Conservation (phyloP, 2,888 invertebrate genomes). For the Eupithecia dodoneata region DNA sequence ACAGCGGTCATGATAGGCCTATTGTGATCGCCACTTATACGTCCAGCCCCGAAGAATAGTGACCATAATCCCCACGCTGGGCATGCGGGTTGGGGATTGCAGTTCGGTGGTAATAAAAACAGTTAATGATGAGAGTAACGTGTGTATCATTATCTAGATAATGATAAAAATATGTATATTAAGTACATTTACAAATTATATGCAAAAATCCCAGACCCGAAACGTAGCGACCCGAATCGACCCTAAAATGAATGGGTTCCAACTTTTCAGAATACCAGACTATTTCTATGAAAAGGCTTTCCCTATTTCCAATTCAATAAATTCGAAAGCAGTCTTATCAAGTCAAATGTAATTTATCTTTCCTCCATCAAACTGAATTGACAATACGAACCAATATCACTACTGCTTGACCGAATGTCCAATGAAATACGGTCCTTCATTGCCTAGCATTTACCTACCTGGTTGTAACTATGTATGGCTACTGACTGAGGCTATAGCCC, state of each 20-base stretch:
- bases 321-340: background rate
- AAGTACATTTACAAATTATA: background rate
- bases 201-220: background rate
- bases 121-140: too few relatives aligned
- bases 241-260: background rate
- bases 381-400: constrained; percentile 15
- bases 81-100: too few relatives aligned
- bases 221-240: background rate
- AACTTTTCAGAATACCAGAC: background rate
- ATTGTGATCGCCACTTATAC: too few relatives aligned
- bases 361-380: constrained; percentile 13
- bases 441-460: constrained; percentile 13
- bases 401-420: constrained; percentile 12
- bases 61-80: too few relatives aligned
- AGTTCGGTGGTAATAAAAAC: too few relatives aligned
- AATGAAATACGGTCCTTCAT: constrained; percentile 19
- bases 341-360: constrained; percentile 11
- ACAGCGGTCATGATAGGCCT: too few relatives aligned
- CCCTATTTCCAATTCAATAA: constrained; percentile 4
- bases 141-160: too few relatives aligned
- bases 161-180: too few relatives aligned
- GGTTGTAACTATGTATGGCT: background rate
- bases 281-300: background rate
- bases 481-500: background rate
- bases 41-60: too few relatives aligned